Evolutionary conservation across 2,113 vertebrate genomes (phyloP).

Genomic region (Cyphomyrus plagiostoma): DNA sequence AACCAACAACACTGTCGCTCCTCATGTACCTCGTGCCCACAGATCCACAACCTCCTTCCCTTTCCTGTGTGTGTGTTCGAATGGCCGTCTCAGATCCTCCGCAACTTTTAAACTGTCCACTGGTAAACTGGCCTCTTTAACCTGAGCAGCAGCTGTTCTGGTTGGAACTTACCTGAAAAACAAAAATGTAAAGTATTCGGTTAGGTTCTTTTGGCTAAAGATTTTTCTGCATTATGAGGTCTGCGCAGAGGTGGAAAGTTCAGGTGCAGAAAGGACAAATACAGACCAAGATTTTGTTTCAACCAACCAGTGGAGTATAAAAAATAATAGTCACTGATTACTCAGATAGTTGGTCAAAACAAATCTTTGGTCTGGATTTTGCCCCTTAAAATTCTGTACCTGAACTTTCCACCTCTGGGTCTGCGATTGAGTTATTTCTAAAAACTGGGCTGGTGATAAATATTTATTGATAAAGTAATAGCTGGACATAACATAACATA

Average conservation of each 20-base stretch:
- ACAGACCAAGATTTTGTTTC: background rate
- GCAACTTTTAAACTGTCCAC: background rate
- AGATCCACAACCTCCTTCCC: background rate
- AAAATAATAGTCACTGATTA: background rate
- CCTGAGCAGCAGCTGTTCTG: background rate
- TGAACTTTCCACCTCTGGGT: background rate
- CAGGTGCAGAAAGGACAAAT: background rate
- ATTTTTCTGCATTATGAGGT: background rate
- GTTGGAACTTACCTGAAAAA: conserved; percentile 9
- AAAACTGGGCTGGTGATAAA: background rate
- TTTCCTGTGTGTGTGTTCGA: background rate
- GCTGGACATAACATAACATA: background rate
- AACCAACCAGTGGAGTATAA: background rate
- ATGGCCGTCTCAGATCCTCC: background rate
- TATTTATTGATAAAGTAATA: background rate
- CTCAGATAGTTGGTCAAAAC: background rate
- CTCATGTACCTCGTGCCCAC: background rate
- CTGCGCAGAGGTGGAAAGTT: background rate
- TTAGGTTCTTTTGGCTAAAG: background rate
- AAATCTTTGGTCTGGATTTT: background rate
- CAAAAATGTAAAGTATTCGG: background rate
- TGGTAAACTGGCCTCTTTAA: background rate
- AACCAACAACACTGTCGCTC: background rate
- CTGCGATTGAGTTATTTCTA: background rate
- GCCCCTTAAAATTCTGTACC: background rate